These are phyloP conservation scores for Acipenser oxyrinchus DNA, from an alignment of 2,797 vertebrate species.

Conservation along the genomic window DNA sequence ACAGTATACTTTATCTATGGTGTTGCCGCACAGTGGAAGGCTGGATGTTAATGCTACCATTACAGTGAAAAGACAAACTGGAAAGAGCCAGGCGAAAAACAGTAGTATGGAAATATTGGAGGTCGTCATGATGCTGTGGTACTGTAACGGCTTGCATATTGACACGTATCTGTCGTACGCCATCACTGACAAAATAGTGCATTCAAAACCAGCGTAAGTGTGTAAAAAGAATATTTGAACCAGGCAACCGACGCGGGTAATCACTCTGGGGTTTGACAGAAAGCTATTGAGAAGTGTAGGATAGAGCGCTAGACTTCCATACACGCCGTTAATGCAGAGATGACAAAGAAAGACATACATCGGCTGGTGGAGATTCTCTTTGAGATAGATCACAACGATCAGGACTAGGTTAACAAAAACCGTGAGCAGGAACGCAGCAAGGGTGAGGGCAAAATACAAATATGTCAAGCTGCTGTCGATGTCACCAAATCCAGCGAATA, in stretches of 20 bases:
- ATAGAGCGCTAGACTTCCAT: background rate
- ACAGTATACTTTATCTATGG: conserved; percentile 9
- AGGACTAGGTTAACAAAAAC: background rate
- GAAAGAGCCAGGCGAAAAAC: background rate
- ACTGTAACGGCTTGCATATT: background rate
- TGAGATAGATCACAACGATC: background rate
- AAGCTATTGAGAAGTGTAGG: background rate
- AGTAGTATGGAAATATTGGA: background rate
- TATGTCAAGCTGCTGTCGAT: background rate
- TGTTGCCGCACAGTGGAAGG: conserved; percentile 1
- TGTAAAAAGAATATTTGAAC: background rate
- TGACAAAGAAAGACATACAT: background rate
- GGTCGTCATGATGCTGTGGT: background rate
- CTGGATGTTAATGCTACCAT: background rate
- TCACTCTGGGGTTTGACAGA: background rate
- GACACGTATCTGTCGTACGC: background rate
- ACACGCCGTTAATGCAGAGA: background rate
- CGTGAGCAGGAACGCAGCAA: background rate
- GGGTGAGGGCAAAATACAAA: background rate
- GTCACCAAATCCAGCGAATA: background rate
- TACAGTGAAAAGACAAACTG: background rate
- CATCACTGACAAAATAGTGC: background rate
- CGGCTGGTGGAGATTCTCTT: background rate
- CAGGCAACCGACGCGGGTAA: background rate
- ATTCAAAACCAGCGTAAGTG: background rate